These are phyloP conservation scores for Strigamia transsilvanica DNA, from an alignment of 2,888 invertebrate species.

Conservation along the genomic window DNA sequence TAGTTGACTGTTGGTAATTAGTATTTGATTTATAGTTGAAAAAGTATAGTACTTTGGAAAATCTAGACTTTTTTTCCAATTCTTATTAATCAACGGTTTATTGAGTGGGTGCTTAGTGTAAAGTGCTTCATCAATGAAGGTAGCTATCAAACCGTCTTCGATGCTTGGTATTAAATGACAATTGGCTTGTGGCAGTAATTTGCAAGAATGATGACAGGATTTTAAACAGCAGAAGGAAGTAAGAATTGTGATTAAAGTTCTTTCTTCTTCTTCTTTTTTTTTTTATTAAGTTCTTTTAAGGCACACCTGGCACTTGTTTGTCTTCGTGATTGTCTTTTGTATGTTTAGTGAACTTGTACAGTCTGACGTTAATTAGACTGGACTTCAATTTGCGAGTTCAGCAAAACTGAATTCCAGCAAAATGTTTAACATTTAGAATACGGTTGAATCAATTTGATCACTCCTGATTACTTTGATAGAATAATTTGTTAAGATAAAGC, in stretches of 20 bases:
- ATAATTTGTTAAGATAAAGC: background rate
- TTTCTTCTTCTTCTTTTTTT: background rate
- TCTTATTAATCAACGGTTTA: too few species aligned
- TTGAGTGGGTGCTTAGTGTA: background rate
- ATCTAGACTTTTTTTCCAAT: too few species aligned
- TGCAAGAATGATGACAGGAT: background rate
- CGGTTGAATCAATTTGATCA: background rate
- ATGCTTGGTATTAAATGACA: background rate
- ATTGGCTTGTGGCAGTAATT: constrained; percentile 15
- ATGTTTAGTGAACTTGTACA: background rate
- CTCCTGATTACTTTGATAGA: background rate
- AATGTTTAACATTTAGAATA: background rate
- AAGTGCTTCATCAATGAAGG: background rate
- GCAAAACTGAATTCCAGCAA: background rate
- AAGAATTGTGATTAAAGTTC: background rate
- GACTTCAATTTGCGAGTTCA: background rate
- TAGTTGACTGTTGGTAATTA: too few species aligned
- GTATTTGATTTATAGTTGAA: too few species aligned
- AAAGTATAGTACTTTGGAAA: too few species aligned
- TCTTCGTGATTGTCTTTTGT: constrained; percentile 6
- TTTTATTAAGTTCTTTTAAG: background rate
- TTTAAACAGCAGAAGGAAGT: background rate
- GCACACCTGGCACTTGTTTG: background rate
- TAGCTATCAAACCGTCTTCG: background rate
- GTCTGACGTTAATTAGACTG: constrained; percentile 16